Base-by-base conservation (phyloP, 2,888 invertebrate genomes). In the Sinohyriopsis cumingii region DNA sequence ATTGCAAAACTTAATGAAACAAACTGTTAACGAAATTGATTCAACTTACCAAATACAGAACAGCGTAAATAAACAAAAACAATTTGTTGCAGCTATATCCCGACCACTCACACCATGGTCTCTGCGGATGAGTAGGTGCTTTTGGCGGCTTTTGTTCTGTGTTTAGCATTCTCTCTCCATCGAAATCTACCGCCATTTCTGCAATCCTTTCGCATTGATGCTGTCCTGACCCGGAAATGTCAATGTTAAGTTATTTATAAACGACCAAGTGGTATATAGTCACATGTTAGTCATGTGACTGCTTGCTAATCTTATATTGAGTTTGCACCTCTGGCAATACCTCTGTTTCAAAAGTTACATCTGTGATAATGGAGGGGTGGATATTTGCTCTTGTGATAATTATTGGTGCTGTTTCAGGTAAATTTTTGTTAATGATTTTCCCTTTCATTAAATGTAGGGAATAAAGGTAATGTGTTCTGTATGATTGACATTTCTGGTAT, bases 81-180 rank as follows among this genome's bases (percentile, higher is more conserved):
- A 85, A 66, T 68, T 85, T 85, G 71, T 83, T 84, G 73, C 82
- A 81, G 67, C 83, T 83, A 71, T 81, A 84, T 5, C 81, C 71
- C 20, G 82, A 82, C 69, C 79, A 79, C 19, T 83, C 82, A 78
- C 85, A 85, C 59, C 83, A 65, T 22, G 85, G 83, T 63, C 72
- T 73, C 33, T 65, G 59, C 6, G 77, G 77, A 59, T 77, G 77
- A 19, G 69, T 68, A 25, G 73, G 59, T 22, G 59, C 7, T 22
- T 62, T 54, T 3, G 45, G 15, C 45, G 45, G 45, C n/a, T 68
- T 67, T 19, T 56, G 28, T 33, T 68, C 61, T 59, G 68, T 73
- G 64, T 75, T 75, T 57, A 77, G n/a, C 77, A 75, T 77, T 67
- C 72, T 69, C 22, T 73, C 76, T 1, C 73, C 77, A 62, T 75